Base-by-base conservation (phyloP, 2,888 invertebrate genomes). In the Chironomus riparius region DNA sequence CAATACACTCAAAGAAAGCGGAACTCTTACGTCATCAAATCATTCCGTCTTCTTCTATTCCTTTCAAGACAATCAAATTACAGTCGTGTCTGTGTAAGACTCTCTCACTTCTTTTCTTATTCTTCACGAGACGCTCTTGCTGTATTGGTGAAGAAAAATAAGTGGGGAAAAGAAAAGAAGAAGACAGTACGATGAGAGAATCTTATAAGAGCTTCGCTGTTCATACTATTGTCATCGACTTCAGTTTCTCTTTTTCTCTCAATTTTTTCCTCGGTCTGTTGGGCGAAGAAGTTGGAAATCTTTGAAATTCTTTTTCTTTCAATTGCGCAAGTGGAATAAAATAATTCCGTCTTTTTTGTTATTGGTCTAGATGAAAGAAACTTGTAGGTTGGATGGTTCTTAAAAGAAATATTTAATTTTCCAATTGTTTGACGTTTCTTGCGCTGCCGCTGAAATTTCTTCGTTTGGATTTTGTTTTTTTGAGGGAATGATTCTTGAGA, bases 311-410 rank as follows among this genome's bases (percentile, higher is more conserved):
- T 22, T 18, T 38, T 38, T 18, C 15, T 38, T 56, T 22, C 71
- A 56, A 56, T 71, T 71, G 71, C 71, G 71, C 71, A 71, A 71
- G 71, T 50, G 22, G n/a, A 24, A 13, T 12, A 12, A 62, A 18
- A 6, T 12, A 1, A 47, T 38, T 7, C 38, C 38, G 38, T 38
- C 13, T 56, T 50, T 71, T 13, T 71, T 65, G 12, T 65, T 18
- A 65, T 65, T 65, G 65, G 65, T 24, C 21, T 38, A 38, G 10
- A 38, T 38, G 38, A 24, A 56, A 56, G 56, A 18, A 15, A 15
- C 5, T 56, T 0, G n/a, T 56, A 56, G 15, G 38, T 56, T 56
- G 56, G 38, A 38, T 38, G 38, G 1, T 70, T 72, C 72, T 62
- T 38, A 72, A 62, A 61, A 72, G 72, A 72, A 3, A 28, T 38